Evolutionary conservation across 2,888 invertebrate species (phyloP).

Genomic region (Agriotes lineatus): DNA sequence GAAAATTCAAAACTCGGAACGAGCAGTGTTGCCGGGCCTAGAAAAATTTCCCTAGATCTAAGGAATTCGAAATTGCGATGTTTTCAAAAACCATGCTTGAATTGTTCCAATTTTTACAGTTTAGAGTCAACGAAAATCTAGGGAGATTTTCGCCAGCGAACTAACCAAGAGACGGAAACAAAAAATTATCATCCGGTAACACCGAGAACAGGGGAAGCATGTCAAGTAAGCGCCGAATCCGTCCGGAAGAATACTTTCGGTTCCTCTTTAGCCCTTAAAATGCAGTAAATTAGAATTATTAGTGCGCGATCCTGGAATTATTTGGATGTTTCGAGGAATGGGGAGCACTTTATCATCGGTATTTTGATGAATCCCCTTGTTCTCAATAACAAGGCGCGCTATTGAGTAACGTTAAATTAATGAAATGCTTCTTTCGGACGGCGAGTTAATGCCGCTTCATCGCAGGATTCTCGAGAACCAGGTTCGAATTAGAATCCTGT

Average conservation of each 20-base stretch:
- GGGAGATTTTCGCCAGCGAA: too few species aligned
- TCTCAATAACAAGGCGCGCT: slow-evolving; percentile 22
- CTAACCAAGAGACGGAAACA: too few species aligned
- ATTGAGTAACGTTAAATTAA: slow-evolving; percentile 26
- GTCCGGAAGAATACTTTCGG: neutral
- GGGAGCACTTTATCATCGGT: slow-evolving; percentile 24
- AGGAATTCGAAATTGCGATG: too few species aligned
- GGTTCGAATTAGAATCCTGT: too few species aligned
- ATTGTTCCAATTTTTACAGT: too few species aligned
- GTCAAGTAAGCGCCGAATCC: neutral
- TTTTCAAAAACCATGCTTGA: too few species aligned
- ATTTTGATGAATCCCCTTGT: slow-evolving; percentile 28
- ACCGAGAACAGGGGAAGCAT: too few species aligned
- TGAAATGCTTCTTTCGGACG: slow-evolving; percentile 26
- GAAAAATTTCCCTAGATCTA: too few species aligned
- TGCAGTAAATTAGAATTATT: slow-evolving; percentile 28
- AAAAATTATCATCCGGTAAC: too few species aligned
- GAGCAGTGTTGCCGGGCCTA: too few species aligned
- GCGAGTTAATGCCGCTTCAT: slow-evolving; percentile 7
- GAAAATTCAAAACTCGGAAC: neutral
- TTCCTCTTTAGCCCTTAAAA: slow-evolving; percentile 14
- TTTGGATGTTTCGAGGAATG: slow-evolving; percentile 14
- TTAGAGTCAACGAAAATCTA: too few species aligned
- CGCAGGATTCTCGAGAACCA: too few species aligned
- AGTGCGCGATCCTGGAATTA: slow-evolving; percentile 5